Percentiles rank a stretch among this genome's conserved stretches.
These are phyloP conservation scores for Centropus unirufus DNA, from an alignment of 2,113 vertebrate genomes.

Conservation along the genomic window DNA sequence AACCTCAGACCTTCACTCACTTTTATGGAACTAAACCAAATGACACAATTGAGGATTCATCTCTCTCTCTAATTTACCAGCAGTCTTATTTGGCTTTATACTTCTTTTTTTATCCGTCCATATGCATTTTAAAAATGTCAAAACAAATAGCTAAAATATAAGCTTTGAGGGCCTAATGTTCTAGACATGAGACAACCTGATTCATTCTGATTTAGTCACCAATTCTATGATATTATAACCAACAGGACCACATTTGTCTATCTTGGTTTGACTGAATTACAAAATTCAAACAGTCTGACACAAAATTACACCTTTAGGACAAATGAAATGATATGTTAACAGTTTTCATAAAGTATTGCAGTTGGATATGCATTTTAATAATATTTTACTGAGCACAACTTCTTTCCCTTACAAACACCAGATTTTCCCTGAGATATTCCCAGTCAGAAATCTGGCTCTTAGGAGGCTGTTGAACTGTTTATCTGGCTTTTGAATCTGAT, in stretches of 20 bases:
- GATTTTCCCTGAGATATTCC: background rate
- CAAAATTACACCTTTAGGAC: background rate
- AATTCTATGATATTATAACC: background rate
- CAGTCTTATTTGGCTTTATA: background rate
- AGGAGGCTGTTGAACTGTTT: background rate
- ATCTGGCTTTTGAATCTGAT: background rate
- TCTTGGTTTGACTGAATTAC: background rate
- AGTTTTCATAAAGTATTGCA: background rate
- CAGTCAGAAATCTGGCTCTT: background rate
- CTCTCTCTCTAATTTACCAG: background rate
- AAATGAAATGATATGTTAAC: background rate
- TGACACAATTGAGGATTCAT: background rate
- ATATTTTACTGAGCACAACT: background rate
- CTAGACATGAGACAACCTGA: background rate
- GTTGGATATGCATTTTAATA: background rate
- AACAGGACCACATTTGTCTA: background rate
- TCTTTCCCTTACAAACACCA: background rate
- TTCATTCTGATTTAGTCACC: background rate
- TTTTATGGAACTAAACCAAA: background rate
- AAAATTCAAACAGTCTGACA: background rate
- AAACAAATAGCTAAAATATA: background rate
- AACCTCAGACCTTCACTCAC: background rate
- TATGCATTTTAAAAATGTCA: background rate
- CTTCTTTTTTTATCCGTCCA: background rate
- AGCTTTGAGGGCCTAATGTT: background rate